Conservation (phyloP, 1,140 invertebrate genomes). For the Zelostemma sp. region DNA sequence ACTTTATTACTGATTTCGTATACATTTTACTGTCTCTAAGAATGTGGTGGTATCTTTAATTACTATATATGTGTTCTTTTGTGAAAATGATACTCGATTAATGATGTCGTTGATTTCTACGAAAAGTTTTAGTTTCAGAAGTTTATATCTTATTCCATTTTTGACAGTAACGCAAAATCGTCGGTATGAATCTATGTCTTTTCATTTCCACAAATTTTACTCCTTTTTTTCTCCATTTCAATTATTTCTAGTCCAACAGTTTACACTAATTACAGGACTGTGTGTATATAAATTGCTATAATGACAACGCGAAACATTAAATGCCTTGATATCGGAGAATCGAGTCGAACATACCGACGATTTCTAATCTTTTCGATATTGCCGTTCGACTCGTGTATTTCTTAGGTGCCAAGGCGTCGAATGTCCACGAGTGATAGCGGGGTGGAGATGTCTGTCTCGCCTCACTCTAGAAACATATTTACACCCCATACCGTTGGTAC, state of each 20-base stretch:
- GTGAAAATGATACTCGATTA: not conserved
- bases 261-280: too few relatives aligned
- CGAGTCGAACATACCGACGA: constrained; percentile 17
- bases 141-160: not conserved
- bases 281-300: too few relatives aligned
- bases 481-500: constrained; percentile 60
- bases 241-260: too few relatives aligned
- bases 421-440: constrained; percentile 66
- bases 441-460: constrained; percentile 65
- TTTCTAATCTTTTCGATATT: constrained; percentile 29
- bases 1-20: constrained; percentile 9
- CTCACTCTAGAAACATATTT: constrained; percentile 63
- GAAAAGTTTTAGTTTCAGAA: constrained; percentile 1
- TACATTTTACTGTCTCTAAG: constrained; percentile 8
- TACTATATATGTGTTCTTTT: not conserved
- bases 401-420: constrained; percentile 60
- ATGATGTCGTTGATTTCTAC: not conserved
- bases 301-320: not conserved
- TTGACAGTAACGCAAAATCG: constrained; percentile 24
- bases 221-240: too few relatives aligned
- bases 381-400: constrained; percentile 42
- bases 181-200: constrained; percentile 8
- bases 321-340: not conserved
- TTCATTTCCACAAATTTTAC: too few relatives aligned
- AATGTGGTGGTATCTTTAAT: constrained; percentile 22